These are phyloP conservation scores for Melangyna quadrimaculata DNA, from an alignment of 2,888 invertebrate species.

Conservation along the genomic window DNA sequence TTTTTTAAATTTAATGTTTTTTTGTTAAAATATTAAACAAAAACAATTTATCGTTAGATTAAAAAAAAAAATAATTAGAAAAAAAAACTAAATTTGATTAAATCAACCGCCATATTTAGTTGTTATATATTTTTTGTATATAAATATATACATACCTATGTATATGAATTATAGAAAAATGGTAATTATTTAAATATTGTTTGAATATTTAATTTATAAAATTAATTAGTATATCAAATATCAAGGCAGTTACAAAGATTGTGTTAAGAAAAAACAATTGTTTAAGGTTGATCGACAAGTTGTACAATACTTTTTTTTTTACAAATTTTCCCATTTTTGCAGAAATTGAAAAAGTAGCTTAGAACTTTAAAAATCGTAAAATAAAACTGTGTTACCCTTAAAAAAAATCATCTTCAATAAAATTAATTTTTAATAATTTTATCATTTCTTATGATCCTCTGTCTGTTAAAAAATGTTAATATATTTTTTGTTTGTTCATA, in stretches of 20 bases:
- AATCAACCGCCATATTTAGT: conserved; percentile 75
- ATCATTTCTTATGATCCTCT: too few relatives aligned
- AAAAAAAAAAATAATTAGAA: conserved; percentile 14
- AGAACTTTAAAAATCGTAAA: too few relatives aligned
- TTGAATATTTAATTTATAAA: conserved; percentile 33
- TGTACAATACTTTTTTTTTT: not conserved
- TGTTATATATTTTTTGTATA: conserved; percentile 67
- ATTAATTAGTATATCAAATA: not conserved
- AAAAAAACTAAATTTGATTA: conserved; percentile 69
- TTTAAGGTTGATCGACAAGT: not conserved
- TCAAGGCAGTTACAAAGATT: conserved; percentile 7
- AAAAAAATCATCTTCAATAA: too few relatives aligned
- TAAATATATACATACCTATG: conserved; percentile 16
- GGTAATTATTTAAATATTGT: conserved; percentile 22
- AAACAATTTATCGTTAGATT: not conserved
- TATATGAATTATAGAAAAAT: conserved; percentile 29
- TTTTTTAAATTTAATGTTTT: conserved; percentile 12
- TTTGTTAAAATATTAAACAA: not conserved
- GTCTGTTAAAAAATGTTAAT: too few relatives aligned
- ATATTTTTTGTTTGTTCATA: too few relatives aligned
- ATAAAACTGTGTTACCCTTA: too few relatives aligned
- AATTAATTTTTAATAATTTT: too few relatives aligned
- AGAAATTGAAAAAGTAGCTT: not conserved
- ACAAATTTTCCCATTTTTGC: not conserved
- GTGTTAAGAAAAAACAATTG: conserved; percentile 1